These are phyloP conservation scores for Epinephelus moara DNA, from an alignment of 2,113 vertebrate genomes.

Conservation along the genomic window DNA sequence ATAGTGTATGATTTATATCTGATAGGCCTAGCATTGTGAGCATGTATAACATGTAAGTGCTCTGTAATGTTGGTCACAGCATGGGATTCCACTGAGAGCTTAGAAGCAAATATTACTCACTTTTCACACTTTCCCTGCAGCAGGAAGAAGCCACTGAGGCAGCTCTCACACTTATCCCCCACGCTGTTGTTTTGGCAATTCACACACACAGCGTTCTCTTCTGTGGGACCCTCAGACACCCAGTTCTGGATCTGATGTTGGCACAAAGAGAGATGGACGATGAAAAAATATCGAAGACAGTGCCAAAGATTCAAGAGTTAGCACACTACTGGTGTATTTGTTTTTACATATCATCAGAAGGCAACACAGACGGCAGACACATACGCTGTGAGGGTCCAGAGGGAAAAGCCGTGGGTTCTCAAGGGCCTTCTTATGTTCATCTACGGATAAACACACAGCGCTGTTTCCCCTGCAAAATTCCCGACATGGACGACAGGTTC, in stretches of 20 bases:
- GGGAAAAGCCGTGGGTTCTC: constrained; percentile 84
- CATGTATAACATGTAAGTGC: background rate
- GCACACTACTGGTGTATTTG: background rate
- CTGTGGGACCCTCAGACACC: constrained; percentile 89
- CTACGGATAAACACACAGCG: constrained; percentile 88
- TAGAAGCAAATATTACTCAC: constrained; percentile 78
- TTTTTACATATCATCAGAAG: background rate
- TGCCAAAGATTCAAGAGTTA: background rate
- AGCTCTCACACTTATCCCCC: constrained; percentile 93
- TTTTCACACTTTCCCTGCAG: constrained; percentile 92
- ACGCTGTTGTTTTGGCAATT: constrained; percentile 94
- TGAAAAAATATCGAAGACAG: background rate
- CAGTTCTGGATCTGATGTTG: constrained; percentile 86
- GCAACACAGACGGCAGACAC: constrained; percentile 7
- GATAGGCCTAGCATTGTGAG: background rate
- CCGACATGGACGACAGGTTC: constrained; percentile 89
- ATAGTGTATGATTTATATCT: background rate
- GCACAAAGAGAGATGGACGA: background rate
- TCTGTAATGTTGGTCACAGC: background rate
- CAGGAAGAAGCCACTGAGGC: constrained; percentile 91
- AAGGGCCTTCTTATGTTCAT: constrained; percentile 86
- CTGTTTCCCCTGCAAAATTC: constrained; percentile 92
- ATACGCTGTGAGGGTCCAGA: constrained; percentile 86
- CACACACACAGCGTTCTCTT: constrained; percentile 91
- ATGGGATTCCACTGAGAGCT: background rate